Base-by-base conservation (phyloP, 2,888 invertebrate species). In the Oasisia sp. region DNA sequence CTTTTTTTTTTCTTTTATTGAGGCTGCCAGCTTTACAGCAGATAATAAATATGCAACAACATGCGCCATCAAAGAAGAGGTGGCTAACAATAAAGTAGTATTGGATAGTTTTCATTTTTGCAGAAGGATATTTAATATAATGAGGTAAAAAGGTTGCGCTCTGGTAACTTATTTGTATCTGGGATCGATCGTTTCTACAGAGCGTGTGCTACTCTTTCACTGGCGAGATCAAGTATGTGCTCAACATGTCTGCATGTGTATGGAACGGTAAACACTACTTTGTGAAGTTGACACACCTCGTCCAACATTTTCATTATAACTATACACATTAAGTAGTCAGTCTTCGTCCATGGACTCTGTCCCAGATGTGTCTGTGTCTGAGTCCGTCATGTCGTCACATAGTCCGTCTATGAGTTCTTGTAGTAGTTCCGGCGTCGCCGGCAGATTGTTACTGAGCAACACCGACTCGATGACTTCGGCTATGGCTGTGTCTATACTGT, bases 361-460 rank as follows among this genome's bases (percentile, higher is more conserved):
- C 74, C 74, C 74, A 19, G 74, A 74, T 74, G 74, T 74, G 27
- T 74, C 74, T 74, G 74, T 74, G 27, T 74, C 74, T 74, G 74
- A 74, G 74, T 74, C 74, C 74, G 74, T 74, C 74, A 74, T 27
- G 27, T 74, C 74, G 74, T 74, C 74, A 19, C 74, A 74, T n/a
- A 74, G n/a, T n/a, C 74, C 74, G 74, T 74, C 74, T 74, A 74
- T 74, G 74, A 74, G 74, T 74, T 74, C 74, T n/a, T 74, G 74
- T 27, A 74, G 74, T 27, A 27, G 74, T 74, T 74, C 74, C n/a
- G 74, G 74, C 7, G 74, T 74, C 19, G 74, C 74, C 74, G 74
- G 74, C 7, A 74, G 74, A 74, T 74, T 74, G 74, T 74, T 74
- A 74, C 74, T 74, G 7, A 74, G 19, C 27, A 74, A 27, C n/a